A percentile compares a stretch with the other conserved stretches of the same genome.
phyloP scores from a whole-genome alignment of 35 echinoderm and acorn worm genomes.

The Ptychodera flava region DNA sequence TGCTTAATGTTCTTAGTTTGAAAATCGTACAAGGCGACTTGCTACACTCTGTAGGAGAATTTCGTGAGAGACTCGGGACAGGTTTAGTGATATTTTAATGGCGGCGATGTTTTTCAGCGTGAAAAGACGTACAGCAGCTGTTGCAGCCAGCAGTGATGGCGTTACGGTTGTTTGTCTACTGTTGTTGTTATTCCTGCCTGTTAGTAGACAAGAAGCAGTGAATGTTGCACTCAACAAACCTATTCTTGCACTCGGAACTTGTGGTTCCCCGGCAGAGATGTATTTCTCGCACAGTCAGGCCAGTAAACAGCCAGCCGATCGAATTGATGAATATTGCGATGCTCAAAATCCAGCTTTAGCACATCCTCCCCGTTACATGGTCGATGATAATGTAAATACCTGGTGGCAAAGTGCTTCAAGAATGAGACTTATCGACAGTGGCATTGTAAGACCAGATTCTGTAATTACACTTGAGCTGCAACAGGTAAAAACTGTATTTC shows the following conservation, averaged over 20 bases:
- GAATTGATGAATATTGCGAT: constrained; percentile 46
- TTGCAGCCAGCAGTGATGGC: too few species aligned
- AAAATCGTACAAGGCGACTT: too few species aligned
- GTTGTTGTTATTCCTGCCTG: too few species aligned
- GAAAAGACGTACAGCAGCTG: too few species aligned
- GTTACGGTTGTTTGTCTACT: too few species aligned
- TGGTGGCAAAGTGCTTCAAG: constrained; percentile 97
- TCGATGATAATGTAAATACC: constrained; percentile 77
- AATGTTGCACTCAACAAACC: constrained; percentile 36
- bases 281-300: constrained; percentile 42
- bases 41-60: too few species aligned
- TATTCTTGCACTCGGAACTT: constrained; percentile 20
- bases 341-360: constrained; percentile 47
- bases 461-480: constrained; percentile 63
- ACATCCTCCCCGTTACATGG: constrained; percentile 69
- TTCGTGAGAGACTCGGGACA: too few species aligned
- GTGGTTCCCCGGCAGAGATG: constrained; percentile 26
- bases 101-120: too few species aligned
- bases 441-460: constrained; percentile 39
- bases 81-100: too few species aligned
- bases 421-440: constrained; percentile 30
- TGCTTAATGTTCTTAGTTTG: too few species aligned
- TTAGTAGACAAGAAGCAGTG: not conserved
- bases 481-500: constrained; percentile 67
- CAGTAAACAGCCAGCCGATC: constrained; percentile 20